Base-by-base conservation (phyloP, 2,113 vertebrate genomes). In the Merops nubicus region DNA sequence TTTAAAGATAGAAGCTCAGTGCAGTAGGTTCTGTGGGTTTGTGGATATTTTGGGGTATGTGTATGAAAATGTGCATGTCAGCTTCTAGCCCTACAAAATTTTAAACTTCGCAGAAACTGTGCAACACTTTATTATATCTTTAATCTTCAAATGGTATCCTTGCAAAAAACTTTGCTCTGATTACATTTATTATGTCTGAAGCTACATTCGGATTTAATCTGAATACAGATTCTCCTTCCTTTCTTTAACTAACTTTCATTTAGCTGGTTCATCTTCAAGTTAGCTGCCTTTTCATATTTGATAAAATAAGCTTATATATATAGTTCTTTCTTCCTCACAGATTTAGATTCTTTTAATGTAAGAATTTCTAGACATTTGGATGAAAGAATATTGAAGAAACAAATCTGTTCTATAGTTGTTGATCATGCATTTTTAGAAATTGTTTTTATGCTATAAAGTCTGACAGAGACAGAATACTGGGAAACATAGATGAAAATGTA, bases 191-290 rank as follows among this genome's bases (percentile, higher is more conserved):
- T 91, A 31, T 54, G 69, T 80, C 34, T 73, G 40, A 90, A 92
- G 54, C 56, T 85, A 88, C 42, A 33, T 90, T 85, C 88, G 38
- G 77, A 70, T 97, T 77, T 77, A 79, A 84, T 77, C 72, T 88
- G 40, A 86, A 92, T 83, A 69, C 70, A 88, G 43, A 25, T 84
- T 51, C 34, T 75, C 20, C 26, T 90, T 45, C 11, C n/a, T 83
- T 85, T 76, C 29, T 76, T 86, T 38, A 72, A 33, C 56, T 68
- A 56, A 31, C 34, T 82, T 33, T 7, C 6, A 9, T 80, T 88
- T 78, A 82, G 38, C 67, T 79, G 36, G 31, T 94, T 92, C 90
- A 16, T 85, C 45, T 75, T 85, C 50, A 60, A 69, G 25, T 59
- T 79, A 76, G n/a, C 43, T 93, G n/a, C 15, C 34, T 84, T 91